Evolutionary conservation across 1,140 invertebrate species (phyloP).

Genomic region (Scaptomyza graminum): DNA sequence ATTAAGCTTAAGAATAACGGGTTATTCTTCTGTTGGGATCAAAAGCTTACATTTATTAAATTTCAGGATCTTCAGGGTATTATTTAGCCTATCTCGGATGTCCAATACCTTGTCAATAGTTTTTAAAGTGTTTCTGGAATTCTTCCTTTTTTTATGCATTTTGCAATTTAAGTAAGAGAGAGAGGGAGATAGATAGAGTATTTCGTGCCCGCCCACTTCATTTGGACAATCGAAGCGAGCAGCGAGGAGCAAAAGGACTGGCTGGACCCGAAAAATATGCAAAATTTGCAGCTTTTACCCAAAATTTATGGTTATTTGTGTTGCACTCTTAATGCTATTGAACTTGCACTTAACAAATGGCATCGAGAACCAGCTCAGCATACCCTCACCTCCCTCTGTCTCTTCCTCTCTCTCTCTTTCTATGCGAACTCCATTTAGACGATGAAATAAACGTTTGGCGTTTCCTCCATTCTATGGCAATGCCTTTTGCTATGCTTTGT

Average conservation of each 20-base stretch:
- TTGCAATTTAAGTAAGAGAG: conserved; percentile 33
- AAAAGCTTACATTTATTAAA: too few species aligned
- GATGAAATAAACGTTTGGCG: conserved; percentile 70
- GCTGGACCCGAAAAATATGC: conserved; percentile 61
- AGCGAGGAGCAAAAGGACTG: conserved; percentile 21
- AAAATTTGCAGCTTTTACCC: conserved; percentile 75
- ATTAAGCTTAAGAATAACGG: too few species aligned
- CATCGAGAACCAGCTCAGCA: conserved; percentile 39
- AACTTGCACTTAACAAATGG: conserved; percentile 82
- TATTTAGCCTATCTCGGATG: too few species aligned
- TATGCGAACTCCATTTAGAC: conserved; percentile 68
- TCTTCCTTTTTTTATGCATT: conserved; percentile 11
- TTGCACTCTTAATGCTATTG: conserved; percentile 81
- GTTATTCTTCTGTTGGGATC: too few species aligned
- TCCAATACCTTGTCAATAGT: too few species aligned
- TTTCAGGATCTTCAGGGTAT: too few species aligned
- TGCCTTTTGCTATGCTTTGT: conserved; percentile 6
- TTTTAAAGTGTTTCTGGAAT: neutral
- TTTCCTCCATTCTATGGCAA: conserved; percentile 15
- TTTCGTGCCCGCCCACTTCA: conserved; percentile 39
- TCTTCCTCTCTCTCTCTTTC: neutral
- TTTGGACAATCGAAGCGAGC: conserved; percentile 21
- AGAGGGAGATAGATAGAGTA: neutral
- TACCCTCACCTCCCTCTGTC: neutral
- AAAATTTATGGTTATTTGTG: conserved; percentile 81